These are phyloP conservation scores for Euplexia lucipara DNA, from an alignment of 2,888 invertebrate species.

Conservation along the genomic window DNA sequence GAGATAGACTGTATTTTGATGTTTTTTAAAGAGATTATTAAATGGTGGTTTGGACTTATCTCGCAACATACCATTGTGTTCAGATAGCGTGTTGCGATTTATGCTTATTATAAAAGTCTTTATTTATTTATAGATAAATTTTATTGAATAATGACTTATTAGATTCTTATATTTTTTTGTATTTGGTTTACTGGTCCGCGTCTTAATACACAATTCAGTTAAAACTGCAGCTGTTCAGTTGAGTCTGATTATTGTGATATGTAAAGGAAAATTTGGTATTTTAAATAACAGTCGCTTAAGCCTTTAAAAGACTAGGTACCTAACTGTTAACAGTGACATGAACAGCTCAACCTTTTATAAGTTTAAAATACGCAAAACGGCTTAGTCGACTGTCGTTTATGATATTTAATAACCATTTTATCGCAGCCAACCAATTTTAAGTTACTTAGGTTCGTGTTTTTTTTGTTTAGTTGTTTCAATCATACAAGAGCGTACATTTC, in stretches of 20 bases:
- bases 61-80: neutral
- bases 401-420: neutral
- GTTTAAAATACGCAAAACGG: too few species aligned
- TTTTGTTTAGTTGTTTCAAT: neutral
- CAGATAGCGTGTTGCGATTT: constrained; percentile 1
- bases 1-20: neutral
- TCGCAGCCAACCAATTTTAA: neutral
- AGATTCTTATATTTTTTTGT: neutral
- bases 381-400: neutral
- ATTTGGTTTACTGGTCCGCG: neutral
- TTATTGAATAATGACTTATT: too few species aligned
- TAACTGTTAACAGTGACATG: too few species aligned
- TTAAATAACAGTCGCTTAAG: neutral
- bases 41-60: neutral
- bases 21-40: neutral
- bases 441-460: too few species aligned
- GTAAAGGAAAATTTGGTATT: too few species aligned
- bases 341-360: too few species aligned
- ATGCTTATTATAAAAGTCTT: neutral
- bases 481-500: too few species aligned
- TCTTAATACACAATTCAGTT: neutral
- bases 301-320: too few species aligned
- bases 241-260: constrained; percentile 1
- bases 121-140: neutral
- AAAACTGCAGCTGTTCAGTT: neutral